Evolutionary conservation across 2,888 invertebrate genomes (phyloP), one percentile per base, ranked within the genome.

Genomic region (Scaptomyza parva): DNA sequence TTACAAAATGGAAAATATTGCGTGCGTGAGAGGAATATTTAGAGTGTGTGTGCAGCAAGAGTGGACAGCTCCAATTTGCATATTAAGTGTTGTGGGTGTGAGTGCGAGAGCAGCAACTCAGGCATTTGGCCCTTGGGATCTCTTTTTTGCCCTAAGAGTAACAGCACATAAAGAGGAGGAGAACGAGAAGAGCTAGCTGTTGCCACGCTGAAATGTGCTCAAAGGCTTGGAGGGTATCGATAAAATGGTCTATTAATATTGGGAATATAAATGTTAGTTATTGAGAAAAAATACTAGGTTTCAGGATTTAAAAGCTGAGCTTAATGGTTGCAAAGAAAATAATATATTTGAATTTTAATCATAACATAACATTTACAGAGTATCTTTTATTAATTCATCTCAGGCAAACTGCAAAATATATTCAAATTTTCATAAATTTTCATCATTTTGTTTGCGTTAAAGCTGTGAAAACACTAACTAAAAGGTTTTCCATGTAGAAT

Each of bases 401-500:
- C n/a, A 20, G 12, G 9, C 9, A n/a, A 18, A 1, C 28, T n/a
- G 6, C 3, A 7, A 30, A 14, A 18, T 39, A 18, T 39, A 59
- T 33, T 26, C 5, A 17, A 60, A 28, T 22, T 60, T 48, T 8
- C 14, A 2, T n/a, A 7, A 17, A 18, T 45, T 8, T 6, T 7
- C 3, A 9, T 12, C 39, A 9, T 30, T 33, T 41, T 43, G 22
- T 52, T 50, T n/a, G 47, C 53, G 45, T 53, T 60, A 41, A 48
- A 48, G 54, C 18, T 54, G 39, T 14, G n/a, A 26, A 45, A 37
- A 39, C 45, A 44, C 24, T 2, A 64, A 41, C 83, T 85, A 74
- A 81, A 82, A 82, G 83, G 86, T 82, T 81, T 81, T 44, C 60
- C 83, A 39, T 85, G 86, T 81, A 8, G 39, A 8, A 5, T 14